Conservation (phyloP, 1,140 invertebrate genomes). For the Magallana angulata region DNA sequence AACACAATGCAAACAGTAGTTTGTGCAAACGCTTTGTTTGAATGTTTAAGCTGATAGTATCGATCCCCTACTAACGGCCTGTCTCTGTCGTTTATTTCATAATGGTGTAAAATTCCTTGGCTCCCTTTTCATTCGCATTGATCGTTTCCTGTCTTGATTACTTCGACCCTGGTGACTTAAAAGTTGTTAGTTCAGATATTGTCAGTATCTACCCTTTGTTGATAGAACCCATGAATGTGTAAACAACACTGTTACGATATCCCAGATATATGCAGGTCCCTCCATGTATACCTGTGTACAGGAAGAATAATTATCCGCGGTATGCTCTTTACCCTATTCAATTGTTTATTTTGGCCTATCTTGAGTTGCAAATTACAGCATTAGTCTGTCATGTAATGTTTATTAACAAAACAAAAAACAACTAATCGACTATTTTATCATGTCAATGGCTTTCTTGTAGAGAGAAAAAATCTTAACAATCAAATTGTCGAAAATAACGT, state of each 20-base stretch:
- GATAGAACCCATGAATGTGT: background rate
- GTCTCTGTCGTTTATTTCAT: constrained; percentile 18
- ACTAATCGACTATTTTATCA: too few species aligned
- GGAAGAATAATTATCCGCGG: too few species aligned
- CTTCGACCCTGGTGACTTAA: constrained; percentile 29
- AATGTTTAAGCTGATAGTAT: constrained; percentile 21
- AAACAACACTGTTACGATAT: constrained; percentile 1
- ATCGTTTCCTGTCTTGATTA: constrained; percentile 19
- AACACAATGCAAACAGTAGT: constrained; percentile 31
- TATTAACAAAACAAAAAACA: too few species aligned
- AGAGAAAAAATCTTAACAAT: too few species aligned
- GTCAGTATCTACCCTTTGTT: background rate
- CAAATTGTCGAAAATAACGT: too few species aligned
- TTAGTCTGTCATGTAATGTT: too few species aligned
- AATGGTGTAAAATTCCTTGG: constrained; percentile 26
- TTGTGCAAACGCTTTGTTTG: constrained; percentile 35
- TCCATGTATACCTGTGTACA: too few species aligned
- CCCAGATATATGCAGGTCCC: background rate
- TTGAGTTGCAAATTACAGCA: too few species aligned
- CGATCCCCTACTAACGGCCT: background rate
- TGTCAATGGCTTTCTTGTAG: too few species aligned
- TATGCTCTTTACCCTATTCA: background rate
- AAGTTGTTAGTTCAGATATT: constrained; percentile 9
- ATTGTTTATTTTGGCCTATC: too few species aligned
- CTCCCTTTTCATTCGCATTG: constrained; percentile 10